A percentile compares a stretch with the other conserved stretches of the same genome.
Conservation (phyloP, 2,888 invertebrate genomes). For the Augiades crinisus region DNA sequence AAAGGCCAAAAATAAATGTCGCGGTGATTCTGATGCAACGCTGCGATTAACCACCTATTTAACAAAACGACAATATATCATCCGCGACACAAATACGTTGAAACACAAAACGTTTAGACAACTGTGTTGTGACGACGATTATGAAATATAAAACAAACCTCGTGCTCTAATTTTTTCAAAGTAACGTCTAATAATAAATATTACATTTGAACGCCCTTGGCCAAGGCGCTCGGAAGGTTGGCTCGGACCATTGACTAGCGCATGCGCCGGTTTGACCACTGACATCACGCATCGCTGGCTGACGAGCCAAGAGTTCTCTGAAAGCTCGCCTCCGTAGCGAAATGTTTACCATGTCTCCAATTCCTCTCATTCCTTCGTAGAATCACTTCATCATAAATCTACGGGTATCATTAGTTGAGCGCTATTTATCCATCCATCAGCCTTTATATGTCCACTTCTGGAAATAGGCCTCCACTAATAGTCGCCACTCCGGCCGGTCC, state of each 20-base stretch:
- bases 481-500: no score
- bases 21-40: no score
- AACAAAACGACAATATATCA: no score
- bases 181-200: constrained; percentile 37
- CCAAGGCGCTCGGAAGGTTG: constrained; percentile 38
- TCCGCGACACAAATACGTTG: no score
- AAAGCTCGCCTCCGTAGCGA: constrained; percentile 15
- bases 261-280: constrained; percentile 28
- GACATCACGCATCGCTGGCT: constrained; percentile 19
- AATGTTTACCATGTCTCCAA: background rate
- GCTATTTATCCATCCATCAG: no score
- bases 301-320: constrained; percentile 27
- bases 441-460: no score
- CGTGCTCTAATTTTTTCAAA: constrained; percentile 31
- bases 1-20: no score
- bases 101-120: constrained; percentile 16
- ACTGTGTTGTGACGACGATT: constrained; percentile 28
- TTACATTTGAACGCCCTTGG: constrained; percentile 41
- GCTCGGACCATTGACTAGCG: constrained; percentile 33
- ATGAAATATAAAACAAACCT: constrained; percentile 32
- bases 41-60: no score
- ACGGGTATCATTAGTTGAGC: no score
- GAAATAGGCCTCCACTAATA: no score
- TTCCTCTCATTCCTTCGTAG: background rate
- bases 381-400: no score